These are phyloP conservation scores for Cavia porcellus DNA, from an alignment of 2,113 vertebrate species.

Conservation along the genomic window DNA sequence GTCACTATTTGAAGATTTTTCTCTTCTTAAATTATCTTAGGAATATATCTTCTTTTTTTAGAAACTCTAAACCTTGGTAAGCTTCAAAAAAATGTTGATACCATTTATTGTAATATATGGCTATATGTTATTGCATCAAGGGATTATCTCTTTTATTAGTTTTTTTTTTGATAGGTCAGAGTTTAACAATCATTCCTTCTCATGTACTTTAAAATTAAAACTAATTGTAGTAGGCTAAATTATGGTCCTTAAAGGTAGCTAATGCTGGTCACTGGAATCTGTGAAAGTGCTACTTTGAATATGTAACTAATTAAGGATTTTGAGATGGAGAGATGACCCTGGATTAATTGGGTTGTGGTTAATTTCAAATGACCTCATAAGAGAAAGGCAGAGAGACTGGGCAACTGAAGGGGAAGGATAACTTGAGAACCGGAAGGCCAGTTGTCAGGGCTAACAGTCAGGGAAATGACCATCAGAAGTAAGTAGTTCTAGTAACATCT, in stretches of 20 bases:
- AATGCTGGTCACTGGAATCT: neutral
- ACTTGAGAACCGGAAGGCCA: neutral
- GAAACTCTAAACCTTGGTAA: neutral
- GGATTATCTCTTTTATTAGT: neutral
- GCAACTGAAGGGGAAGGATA: neutral
- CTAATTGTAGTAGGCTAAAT: neutral
- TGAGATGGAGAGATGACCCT: neutral
- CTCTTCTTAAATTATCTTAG: neutral
- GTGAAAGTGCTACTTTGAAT: neutral
- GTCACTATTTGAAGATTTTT: neutral
- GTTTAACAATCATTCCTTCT: conserved; percentile 23
- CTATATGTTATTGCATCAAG: neutral
- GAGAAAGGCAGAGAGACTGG: neutral
- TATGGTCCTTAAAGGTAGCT: neutral
- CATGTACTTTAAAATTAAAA: neutral
- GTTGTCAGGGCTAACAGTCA: neutral
- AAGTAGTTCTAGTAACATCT: neutral
- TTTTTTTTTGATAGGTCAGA: neutral
- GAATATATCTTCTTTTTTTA: neutral
- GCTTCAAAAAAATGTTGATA: conserved; percentile 37
- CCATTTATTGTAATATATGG: neutral
- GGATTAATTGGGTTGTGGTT: neutral
- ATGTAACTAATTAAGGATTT: neutral
- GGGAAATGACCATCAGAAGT: neutral
- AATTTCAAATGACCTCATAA: neutral